These are phyloP conservation scores for Ellobium chinense DNA, from an alignment of 2,888 invertebrate species.

Conservation along the genomic window DNA sequence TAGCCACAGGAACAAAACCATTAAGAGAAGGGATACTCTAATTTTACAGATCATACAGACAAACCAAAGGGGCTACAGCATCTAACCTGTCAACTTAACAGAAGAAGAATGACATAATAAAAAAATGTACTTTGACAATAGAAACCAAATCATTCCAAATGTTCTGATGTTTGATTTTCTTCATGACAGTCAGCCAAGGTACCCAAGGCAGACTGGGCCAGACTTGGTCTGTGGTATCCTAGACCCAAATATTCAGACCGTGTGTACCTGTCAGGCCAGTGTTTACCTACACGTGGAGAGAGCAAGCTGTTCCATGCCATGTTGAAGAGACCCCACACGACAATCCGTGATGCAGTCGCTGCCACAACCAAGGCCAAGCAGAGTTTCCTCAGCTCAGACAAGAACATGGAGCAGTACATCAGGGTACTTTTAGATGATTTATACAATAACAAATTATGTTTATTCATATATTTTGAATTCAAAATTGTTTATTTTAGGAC, in stretches of 20 bases:
- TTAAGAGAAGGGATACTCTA: too few species aligned
- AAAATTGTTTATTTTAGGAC: too few species aligned
- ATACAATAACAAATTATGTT: too few species aligned
- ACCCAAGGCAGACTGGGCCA: conserved; percentile 73
- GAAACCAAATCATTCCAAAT: not conserved
- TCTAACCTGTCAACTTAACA: too few species aligned
- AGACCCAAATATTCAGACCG: conserved; percentile 73
- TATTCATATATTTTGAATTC: too few species aligned
- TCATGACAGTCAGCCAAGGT: conserved; percentile 69
- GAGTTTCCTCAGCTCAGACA: conserved; percentile 70
- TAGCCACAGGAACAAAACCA: too few species aligned
- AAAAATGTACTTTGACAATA: too few species aligned
- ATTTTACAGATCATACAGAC: too few species aligned
- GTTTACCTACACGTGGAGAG: conserved; percentile 73
- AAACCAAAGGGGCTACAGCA: too few species aligned
- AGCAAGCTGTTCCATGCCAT: conserved; percentile 69
- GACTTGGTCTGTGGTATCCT: conserved; percentile 73
- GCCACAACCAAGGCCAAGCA: conserved; percentile 67
- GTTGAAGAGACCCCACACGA: conserved; percentile 64
- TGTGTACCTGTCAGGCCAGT: conserved; percentile 72
- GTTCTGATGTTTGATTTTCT: not conserved
- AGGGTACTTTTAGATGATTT: too few species aligned
- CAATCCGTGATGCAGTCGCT: conserved; percentile 67
- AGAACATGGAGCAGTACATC: conserved; percentile 72
- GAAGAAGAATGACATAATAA: too few species aligned